Evolutionary conservation across 2,113 vertebrate species (phyloP), one percentile per base, ranked within the genome.

Genomic region (Sphyrna mokarran): DNA sequence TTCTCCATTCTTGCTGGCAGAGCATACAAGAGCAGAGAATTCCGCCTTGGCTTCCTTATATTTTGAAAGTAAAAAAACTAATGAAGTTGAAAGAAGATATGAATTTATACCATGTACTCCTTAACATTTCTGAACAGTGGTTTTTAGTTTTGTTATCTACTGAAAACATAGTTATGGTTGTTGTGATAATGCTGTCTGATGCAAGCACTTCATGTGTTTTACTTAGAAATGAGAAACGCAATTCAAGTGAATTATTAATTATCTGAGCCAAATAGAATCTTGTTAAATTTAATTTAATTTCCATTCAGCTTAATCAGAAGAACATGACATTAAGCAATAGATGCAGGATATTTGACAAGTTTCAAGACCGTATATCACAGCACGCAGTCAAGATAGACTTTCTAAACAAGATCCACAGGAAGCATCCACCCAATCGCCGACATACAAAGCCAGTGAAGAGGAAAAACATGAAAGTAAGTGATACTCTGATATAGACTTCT

Each of bases 301-400:
- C 83, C 95, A 95, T 97, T 95, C 97, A 99, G 99, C 98, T 99
- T 96, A 99, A 98, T 97, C 98, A 99, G 98, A 99, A 98, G 98
- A 99, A 97, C 97, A 98, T 99, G 97, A 99, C 98, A 43, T 97
- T 99, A 96, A 99, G 98, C 97, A 98, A 98, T 96, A 98, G 99
- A 97, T 99, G 99, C 97, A 98, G 99, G 98, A 98, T 99, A 91
- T 99, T 99, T 96, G 99, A 99, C 97, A 98, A 98, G 97, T 99
- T 99, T 97, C 99, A 99, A 97, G 99, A 99, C 97, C 98, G 98
- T 96, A 98, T 99, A 96, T 99, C 99, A 13, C 99, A 99, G 98
- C 99, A 99, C 0, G 98, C 99, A 0, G 98, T 99, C 96, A 99
- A 99, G 97, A 97, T 99, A 96, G 99, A 99, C 97, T 99, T 99